Conservation (phyloP, 2,888 invertebrate species). For the Galeruca laticollis region DNA sequence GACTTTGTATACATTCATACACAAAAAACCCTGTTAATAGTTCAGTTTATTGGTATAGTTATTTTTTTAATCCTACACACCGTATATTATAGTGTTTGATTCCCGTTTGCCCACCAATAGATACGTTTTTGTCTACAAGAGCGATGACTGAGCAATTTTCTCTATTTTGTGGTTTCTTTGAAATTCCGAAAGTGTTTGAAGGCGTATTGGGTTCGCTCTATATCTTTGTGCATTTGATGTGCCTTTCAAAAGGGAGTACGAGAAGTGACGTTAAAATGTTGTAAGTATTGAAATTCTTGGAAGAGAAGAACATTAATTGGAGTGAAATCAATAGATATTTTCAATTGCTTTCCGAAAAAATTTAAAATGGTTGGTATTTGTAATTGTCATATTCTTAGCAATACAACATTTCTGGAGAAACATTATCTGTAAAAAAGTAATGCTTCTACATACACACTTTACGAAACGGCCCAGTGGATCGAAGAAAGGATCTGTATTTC, state of each 20-base stretch:
- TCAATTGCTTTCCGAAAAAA: conserved; percentile 9
- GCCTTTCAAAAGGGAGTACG: conserved; percentile 35
- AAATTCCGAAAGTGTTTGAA: conserved; percentile 59
- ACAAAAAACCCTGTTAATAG: too few relatives aligned
- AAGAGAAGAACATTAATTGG: conserved; percentile 24
- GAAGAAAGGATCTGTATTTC: too few relatives aligned
- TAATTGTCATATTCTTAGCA: too few relatives aligned
- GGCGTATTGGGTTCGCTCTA: conserved; percentile 53
- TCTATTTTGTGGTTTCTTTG: conserved; percentile 65
- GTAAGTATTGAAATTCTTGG: conserved; percentile 40
- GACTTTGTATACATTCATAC: too few relatives aligned
- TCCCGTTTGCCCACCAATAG: not conserved
- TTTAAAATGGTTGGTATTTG: too few relatives aligned
- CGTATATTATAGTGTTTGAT: not conserved
- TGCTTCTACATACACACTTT: too few relatives aligned
- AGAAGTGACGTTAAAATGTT: conserved; percentile 32
- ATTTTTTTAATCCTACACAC: too few relatives aligned
- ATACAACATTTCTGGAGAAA: too few relatives aligned
- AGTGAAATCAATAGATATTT: conserved; percentile 17
- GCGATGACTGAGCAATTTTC: conserved; percentile 46
- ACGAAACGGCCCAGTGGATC: too few relatives aligned
- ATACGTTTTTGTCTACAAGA: conserved; percentile 41
- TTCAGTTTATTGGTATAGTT: too few relatives aligned
- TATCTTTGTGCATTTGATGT: conserved; percentile 56
- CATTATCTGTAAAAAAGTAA: too few relatives aligned